A percentile compares a stretch with the other conserved stretches of the same genome.
phyloP scores from a whole-genome alignment of 2,888 invertebrate genomes.

The Blera fallax region DNA sequence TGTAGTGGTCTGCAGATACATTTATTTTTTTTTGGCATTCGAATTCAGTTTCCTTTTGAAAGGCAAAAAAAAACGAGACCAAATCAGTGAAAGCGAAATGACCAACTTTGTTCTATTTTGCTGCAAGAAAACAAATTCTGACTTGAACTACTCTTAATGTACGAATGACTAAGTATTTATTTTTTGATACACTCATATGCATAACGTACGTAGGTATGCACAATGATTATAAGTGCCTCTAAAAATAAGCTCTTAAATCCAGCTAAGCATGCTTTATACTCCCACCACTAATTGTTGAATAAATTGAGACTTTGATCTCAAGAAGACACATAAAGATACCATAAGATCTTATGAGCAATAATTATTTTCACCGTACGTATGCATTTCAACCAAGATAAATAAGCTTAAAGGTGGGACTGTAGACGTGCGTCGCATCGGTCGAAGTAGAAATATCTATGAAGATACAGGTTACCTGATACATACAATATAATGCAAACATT shows the following conservation, averaged over 20 bases:
- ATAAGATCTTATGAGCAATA: background rate
- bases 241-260: background rate
- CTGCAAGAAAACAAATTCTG: background rate
- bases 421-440: too few species aligned
- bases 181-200: too few species aligned
- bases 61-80: background rate
- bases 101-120: background rate
- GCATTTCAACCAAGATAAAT: too few species aligned
- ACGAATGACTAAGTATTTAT: background rate
- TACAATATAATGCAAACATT: background rate
- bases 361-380: background rate
- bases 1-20: background rate
- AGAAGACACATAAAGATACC: background rate
- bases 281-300: background rate
- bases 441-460: too few species aligned
- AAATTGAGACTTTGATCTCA: background rate
- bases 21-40: conserved; percentile 17
- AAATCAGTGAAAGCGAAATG: background rate
- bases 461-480: background rate
- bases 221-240: background rate
- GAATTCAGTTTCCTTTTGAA: conserved; percentile 65
- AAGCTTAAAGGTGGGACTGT: too few species aligned
- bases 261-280: background rate
- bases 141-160: background rate
- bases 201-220: too few species aligned